Evolutionary conservation across 2,888 invertebrate species (phyloP).

Genomic region (Notocelia uddmanniana): DNA sequence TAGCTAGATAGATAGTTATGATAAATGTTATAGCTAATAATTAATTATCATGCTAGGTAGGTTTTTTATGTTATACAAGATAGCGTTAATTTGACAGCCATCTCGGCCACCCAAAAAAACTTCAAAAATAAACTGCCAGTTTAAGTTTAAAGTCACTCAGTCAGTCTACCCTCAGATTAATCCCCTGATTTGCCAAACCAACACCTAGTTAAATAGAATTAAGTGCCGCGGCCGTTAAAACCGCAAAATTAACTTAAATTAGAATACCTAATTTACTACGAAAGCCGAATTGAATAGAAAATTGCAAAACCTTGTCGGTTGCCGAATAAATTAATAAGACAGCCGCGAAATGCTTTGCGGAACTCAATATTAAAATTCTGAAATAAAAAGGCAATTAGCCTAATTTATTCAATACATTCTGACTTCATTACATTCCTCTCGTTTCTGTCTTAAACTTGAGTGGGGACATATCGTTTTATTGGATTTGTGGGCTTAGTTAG

Average conservation of each 20-base stretch:
- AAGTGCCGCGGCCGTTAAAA: constrained; percentile 43
- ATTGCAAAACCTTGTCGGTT: constrained; percentile 46
- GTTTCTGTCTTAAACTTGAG: constrained; percentile 16
- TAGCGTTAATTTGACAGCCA: too few relatives aligned
- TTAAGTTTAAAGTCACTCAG: not conserved
- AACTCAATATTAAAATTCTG: constrained; percentile 42
- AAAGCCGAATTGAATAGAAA: constrained; percentile 45
- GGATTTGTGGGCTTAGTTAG: not conserved
- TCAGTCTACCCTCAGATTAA: not conserved
- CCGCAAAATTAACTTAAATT: constrained; percentile 45
- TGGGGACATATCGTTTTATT: constrained; percentile 17
- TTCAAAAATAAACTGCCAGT: too few relatives aligned
- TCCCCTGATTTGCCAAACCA: constrained; percentile 36
- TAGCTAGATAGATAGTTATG: too few relatives aligned
- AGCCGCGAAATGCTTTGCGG: constrained; percentile 42
- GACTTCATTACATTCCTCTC: constrained; percentile 32
- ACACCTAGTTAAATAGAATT: constrained; percentile 43
- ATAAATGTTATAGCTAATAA: too few relatives aligned
- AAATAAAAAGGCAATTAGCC: constrained; percentile 44
- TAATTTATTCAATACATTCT: constrained; percentile 43
- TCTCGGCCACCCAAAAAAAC: too few relatives aligned
- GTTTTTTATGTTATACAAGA: too few relatives aligned
- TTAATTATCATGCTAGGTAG: too few relatives aligned
- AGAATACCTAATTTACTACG: constrained; percentile 44
- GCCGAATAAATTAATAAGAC: constrained; percentile 45